Evolutionary conservation across 2,797 vertebrate species (phyloP), one percentile per base, ranked within the genome.

Genomic region (Lithobates pipiens): DNA sequence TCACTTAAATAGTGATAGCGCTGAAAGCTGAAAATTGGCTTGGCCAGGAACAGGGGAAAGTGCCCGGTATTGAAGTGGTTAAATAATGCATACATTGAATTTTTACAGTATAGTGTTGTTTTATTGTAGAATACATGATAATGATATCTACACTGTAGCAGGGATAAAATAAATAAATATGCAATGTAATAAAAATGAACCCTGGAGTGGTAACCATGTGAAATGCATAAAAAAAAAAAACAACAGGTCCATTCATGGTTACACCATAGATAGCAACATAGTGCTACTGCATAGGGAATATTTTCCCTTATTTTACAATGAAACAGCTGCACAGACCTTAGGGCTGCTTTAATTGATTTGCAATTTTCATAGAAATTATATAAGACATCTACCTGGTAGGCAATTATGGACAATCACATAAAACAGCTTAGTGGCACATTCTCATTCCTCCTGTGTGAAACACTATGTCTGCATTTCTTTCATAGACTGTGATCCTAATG

Each of bases 401-500:
- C 74, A 77, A 83, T 77, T 74, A 83, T 23, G 71, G 74, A 61
- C 46, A 84, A 70, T 76, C 46, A 77, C 70, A 50, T 77, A 84
- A 84, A 84, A 63, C 74, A 42, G 75, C 82, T 77, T 77, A 57
- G 74, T 77, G 46, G 67, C 75, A 77, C 11, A 71, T 77, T 77
- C 34, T 71, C 46, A 61, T n/a, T 44, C 50, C 65, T 61, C 67
- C 75, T 29, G 44, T 71, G 74, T 70, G 46, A 77, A 57, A 23
- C 34, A n/a, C 74, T 69, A 36, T 27, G 65, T 76, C 67, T 57
- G 74, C 46, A 70, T 11, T 84, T 70, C 65, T 69, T 77, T 77
- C 25, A 27, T 27, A 69, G 65, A 23, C 1, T 72, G 36, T 78
- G 83, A 84, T 78, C 61, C 70, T 77, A 84, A 72, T 84, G 32